Evolutionary conservation across 2,113 vertebrate species (phyloP).

Genomic region (Seriola aureovittata): DNA sequence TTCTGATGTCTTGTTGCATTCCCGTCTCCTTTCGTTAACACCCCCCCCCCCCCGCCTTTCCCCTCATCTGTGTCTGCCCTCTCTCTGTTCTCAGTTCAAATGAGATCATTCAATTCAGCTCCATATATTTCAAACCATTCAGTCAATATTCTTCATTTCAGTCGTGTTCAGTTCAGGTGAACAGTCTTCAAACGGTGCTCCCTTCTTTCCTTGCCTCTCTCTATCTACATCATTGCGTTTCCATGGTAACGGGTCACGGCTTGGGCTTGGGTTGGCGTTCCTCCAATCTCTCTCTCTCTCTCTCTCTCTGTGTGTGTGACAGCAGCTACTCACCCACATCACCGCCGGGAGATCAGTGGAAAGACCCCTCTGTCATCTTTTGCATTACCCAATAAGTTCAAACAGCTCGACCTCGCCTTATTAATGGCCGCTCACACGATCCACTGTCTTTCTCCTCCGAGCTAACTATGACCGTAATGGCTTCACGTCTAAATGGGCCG

Average conservation of each 20-base stretch:
- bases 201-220: neutral
- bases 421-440: conserved; percentile 43
- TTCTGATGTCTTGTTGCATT: conserved; percentile 41
- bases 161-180: neutral
- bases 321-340: conserved; percentile 20
- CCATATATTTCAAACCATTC: neutral
- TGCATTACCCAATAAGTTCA: conserved; percentile 17
- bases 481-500: conserved; percentile 21
- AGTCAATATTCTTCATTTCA: neutral
- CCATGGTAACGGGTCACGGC: conserved; percentile 42
- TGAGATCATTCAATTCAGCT: conserved; percentile 4
- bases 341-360: conserved; percentile 4
- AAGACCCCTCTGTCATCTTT: conserved; percentile 15
- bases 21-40: conserved; percentile 59
- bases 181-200: neutral
- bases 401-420: conserved; percentile 36
- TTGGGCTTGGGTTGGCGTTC: conserved; percentile 32
- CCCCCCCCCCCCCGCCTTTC: neutral
- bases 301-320: neutral
- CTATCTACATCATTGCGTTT: conserved; percentile 29
- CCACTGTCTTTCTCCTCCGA: conserved; percentile 28
- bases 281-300: conserved; percentile 14
- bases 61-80: conserved; percentile 19
- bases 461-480: conserved; percentile 46
- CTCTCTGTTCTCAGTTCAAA: conserved; percentile 39